phyloP scores from a whole-genome alignment of 2,888 invertebrate genomes.

The Chromoteleia sp. region DNA sequence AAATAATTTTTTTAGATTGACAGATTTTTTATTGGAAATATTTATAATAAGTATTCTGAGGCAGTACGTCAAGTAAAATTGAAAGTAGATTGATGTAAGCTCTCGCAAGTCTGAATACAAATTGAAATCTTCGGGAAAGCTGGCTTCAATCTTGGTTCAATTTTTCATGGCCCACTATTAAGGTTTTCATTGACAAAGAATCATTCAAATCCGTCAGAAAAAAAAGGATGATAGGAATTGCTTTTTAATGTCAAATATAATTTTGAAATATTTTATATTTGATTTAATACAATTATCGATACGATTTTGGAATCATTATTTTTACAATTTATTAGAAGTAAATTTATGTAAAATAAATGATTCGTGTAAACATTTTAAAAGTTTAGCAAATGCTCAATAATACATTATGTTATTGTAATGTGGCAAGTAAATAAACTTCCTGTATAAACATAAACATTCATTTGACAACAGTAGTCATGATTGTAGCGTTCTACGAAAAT shows the following conservation, averaged over 20 bases:
- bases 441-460: too few species aligned
- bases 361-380: too few species aligned
- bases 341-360: too few species aligned
- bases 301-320: too few species aligned
- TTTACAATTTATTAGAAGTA: too few species aligned
- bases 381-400: too few species aligned
- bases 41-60: neutral
- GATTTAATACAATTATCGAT: too few species aligned
- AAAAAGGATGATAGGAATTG: neutral
- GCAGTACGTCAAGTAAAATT: slow-evolving; percentile 8
- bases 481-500: too few species aligned
- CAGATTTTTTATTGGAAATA: neutral
- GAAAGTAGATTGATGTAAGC: slow-evolving; percentile 30
- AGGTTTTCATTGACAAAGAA: neutral
- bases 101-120: slow-evolving; percentile 30
- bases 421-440: too few species aligned
- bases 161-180: slow-evolving; percentile 11
- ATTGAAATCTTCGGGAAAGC: slow-evolving; percentile 7
- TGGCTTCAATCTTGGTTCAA: slow-evolving; percentile 29
- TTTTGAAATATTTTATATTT: neutral
- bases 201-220: neutral
- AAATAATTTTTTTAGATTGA: neutral
- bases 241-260: neutral
- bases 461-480: too few species aligned
- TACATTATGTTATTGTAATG: too few species aligned